A percentile compares a stretch with the other conserved stretches of the same genome.
These are phyloP conservation scores for Eubasilissa regina DNA, from an alignment of 1,140 invertebrate species.

Conservation along the genomic window DNA sequence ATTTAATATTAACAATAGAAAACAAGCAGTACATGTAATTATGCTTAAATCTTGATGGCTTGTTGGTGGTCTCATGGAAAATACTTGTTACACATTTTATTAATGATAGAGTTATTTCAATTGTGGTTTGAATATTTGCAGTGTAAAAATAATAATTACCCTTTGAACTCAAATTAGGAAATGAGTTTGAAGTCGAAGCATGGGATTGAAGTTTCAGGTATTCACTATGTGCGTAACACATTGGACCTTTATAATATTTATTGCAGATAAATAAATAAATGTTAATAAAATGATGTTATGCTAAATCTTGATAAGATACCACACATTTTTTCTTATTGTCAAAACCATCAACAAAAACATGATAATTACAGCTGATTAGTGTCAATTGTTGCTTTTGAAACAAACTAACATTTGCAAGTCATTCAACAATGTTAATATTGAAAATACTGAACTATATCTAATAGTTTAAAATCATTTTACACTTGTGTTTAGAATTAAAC, in stretches of 20 bases:
- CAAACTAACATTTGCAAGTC: too few relatives aligned
- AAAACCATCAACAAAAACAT: too few relatives aligned
- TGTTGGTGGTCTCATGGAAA: too few relatives aligned
- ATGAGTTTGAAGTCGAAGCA: slow-evolving; percentile 1
- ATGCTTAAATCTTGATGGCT: too few relatives aligned
- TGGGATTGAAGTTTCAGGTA: not conserved
- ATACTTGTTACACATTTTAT: too few relatives aligned
- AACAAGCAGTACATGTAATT: too few relatives aligned
- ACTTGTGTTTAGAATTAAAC: too few relatives aligned
- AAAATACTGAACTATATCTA: not conserved
- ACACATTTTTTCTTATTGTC: not conserved
- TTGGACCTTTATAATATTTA: not conserved
- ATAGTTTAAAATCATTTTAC: not conserved
- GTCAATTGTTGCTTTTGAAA: too few relatives aligned
- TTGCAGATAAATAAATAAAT: not conserved
- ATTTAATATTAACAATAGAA: too few relatives aligned
- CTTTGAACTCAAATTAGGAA: slow-evolving; percentile 19
- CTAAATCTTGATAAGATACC: not conserved
- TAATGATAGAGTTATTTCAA: too few relatives aligned
- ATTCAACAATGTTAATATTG: too few relatives aligned
- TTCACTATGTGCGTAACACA: not conserved
- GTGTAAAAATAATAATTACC: slow-evolving; percentile 3
- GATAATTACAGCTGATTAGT: too few relatives aligned
- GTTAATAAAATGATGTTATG: not conserved
- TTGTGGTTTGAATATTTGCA: not conserved